Evolutionary conservation across 2,888 invertebrate genomes (phyloP).

Genomic region (Clitarchus hookeri): DNA sequence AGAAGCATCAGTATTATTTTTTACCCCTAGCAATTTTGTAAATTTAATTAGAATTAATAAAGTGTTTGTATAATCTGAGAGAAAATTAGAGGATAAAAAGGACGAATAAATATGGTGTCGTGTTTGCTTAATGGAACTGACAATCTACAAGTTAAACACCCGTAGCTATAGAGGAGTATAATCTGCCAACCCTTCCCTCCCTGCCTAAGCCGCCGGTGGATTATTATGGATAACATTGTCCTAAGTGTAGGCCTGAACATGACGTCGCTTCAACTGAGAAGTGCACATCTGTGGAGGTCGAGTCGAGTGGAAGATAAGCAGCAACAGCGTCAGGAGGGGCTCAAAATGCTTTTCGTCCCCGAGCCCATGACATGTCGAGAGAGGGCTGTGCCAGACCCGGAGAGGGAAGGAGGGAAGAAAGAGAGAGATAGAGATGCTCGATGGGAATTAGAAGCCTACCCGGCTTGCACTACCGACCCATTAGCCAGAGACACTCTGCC

Average conservation of each 20-base stretch:
- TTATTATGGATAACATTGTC: not conserved
- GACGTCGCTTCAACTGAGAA: not conserved
- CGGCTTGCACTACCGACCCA: constrained; percentile 14
- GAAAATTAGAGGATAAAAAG: too few species aligned
- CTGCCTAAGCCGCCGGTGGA: not conserved
- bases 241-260: constrained; percentile 14
- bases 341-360: constrained; percentile 9
- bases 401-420: not conserved
- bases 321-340: not conserved
- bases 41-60: too few species aligned
- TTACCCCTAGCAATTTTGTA: too few species aligned
- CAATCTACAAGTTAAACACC: too few species aligned
- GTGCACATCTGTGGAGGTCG: not conserved
- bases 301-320: constrained; percentile 9
- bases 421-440: not conserved
- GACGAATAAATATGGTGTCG: too few species aligned
- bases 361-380: not conserved
- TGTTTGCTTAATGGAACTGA: too few species aligned
- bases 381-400: not conserved
- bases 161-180: too few species aligned
- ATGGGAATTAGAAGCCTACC: constrained; percentile 14
- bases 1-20: too few species aligned
- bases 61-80: too few species aligned
- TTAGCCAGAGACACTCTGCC: constrained; percentile 1
- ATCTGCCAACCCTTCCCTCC: too few species aligned